Evolutionary conservation across 2,888 invertebrate genomes (phyloP), one percentile per base, ranked within the genome.

Genomic region (Eupithecia tripunctaria): DNA sequence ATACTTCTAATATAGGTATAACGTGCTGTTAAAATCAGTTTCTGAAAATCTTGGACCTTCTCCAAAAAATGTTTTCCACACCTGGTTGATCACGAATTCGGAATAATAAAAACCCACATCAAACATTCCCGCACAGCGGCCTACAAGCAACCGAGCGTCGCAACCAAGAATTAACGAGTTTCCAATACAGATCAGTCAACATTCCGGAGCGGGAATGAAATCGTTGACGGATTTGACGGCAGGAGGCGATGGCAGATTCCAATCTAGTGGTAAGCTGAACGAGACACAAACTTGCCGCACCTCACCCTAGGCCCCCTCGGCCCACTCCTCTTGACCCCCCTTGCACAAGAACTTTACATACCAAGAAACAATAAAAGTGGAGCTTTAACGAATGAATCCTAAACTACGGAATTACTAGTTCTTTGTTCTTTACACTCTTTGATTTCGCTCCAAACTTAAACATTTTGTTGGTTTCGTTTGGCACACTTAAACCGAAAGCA

Each of bases 211-310:
- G 76, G 77, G 78, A 78, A 82, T 82, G 79, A 81, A 85, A 85
- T 87, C 86, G 88, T 88, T 89, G 89, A 87, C 85, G 84, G 85
- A 85, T 89, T 87, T 86, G 89, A 86, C 82, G 86, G 83, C 81
- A 84, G 85, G 83, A 85, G 86, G 87, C 86, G 86, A 82, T 86
- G 86, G 86, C 86, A 87, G 84, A 88, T 91, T 91, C 88, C 89
- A 89, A 91, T 89, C 87, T 89, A 87, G 84, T 86, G 84, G 83
- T 84, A 85, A 86, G 83, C 85, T 84, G 83, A 84, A 84, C 81
- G 82, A 82, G 82, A 81, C 79, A 79, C 80, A 80, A 75, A 72
- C 70, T 71, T 43, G 73, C 67, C 74, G 69, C 76, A 73, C 67
- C 74, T 70, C 77, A 74, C 73, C 78, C 78, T 73, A 69, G 66